Evolutionary conservation across 2,888 invertebrate genomes (phyloP), one percentile per base, ranked within the genome.

Genomic region (Hydroisotoma schaefferi): DNA sequence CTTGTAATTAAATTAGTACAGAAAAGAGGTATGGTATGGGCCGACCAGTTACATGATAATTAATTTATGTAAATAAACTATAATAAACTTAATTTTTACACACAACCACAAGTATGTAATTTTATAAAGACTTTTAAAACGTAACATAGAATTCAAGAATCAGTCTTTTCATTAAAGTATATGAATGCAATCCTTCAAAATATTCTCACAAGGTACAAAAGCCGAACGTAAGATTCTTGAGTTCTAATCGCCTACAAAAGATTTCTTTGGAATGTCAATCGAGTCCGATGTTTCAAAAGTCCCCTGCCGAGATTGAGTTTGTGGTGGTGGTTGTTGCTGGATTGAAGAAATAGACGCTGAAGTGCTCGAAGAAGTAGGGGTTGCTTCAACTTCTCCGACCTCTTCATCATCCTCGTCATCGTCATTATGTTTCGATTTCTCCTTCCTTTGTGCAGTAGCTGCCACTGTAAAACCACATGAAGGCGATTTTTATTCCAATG

Each of bases 361-460:
- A 4, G 49, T 18, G 22, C 4, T 57, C 43, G 59, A 61, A 5
- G 65, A 63, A 27, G 55, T 59, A 37, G 38, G 55, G n/a, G 58
- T 43, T 61, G 82, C 81, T 71, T 82, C 81, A 5, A 59, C 59
- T 22, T 65, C 69, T 12, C 70, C 67, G 6, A 68, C 71, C 20
- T 65, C 67, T 22, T 59, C 67, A n/a, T 68, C 66, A 15, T 64
- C 65, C n/a, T 68, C 73, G 46, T 63, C 71, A 1, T 68, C 70
- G 25, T 69, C 73, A 27, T 74, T 75, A 43, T 77, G 76, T 65
- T 77, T 77, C 60, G 75, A 75, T 56, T 70, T 71, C 25, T 71
- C 69, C 28, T 64, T 63, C 5, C 68, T 38, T 57, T 67, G 68
- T 6, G 40, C 62, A 2, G 56, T 55, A n/a, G 69, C 65, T 5